These are phyloP conservation scores for Denticeps clupeoides DNA, from an alignment of 2,797 vertebrate genomes.

Conservation along the genomic window DNA sequence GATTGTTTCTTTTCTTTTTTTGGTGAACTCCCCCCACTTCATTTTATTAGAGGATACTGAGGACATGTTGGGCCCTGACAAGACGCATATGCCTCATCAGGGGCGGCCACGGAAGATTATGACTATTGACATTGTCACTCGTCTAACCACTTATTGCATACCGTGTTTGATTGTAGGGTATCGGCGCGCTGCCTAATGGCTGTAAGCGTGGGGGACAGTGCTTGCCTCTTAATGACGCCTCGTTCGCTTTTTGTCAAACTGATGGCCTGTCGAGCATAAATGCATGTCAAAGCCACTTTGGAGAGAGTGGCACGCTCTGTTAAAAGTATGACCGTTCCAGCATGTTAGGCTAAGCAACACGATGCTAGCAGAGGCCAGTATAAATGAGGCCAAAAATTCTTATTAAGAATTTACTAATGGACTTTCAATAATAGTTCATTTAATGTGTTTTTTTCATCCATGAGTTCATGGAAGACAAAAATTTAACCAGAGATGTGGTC, in stretches of 20 bases:
- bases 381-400: too few relatives aligned
- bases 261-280: conserved; percentile 58
- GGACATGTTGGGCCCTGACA: conserved; percentile 52
- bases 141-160: conserved; percentile 69
- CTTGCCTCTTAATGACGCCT: conserved; percentile 67
- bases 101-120: conserved; percentile 66
- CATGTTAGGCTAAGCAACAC: conserved; percentile 17
- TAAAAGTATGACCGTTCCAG: conserved; percentile 10
- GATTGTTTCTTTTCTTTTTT: conserved; percentile 54
- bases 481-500: too few relatives aligned
- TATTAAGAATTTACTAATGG: too few relatives aligned
- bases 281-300: conserved; percentile 42
- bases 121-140: conserved; percentile 80
- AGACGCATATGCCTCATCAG: conserved; percentile 66
- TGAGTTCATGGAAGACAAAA: too few relatives aligned
- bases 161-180: conserved; percentile 25
- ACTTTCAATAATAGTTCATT: too few relatives aligned
- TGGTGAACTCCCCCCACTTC: conserved; percentile 40
- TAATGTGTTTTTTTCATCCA: too few relatives aligned
- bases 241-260: conserved; percentile 76
- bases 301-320: conserved; percentile 22
- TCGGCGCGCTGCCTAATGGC: conserved; percentile 25
- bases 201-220: conserved; percentile 60
- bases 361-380: neutral
- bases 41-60: conserved; percentile 66